A percentile compares a stretch with the other conserved stretches of the same genome.
Conservation (phyloP, 2,113 vertebrate species). For the Suricata suricatta region DNA sequence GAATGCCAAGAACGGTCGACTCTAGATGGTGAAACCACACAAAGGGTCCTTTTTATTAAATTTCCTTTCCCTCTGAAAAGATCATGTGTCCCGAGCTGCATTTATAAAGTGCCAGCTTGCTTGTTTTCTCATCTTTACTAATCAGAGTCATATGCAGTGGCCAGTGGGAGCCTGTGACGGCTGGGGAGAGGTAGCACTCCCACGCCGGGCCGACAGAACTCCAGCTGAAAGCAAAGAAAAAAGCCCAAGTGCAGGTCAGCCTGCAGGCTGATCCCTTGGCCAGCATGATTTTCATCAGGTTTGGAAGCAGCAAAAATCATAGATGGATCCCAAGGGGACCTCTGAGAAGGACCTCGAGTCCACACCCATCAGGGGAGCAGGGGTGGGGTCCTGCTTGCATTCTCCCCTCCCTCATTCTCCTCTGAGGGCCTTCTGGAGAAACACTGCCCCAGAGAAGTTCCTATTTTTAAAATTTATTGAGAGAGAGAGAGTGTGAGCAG, state of each 20-base stretch:
- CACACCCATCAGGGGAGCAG: neutral
- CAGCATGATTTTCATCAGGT: neutral
- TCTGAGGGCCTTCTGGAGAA: fast-evolving
- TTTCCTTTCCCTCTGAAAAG: neutral
- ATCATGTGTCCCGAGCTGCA: neutral
- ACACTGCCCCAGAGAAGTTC: neutral
- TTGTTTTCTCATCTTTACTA: neutral
- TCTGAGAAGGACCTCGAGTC: fast-evolving
- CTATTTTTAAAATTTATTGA: too few species aligned
- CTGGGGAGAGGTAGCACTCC: neutral
- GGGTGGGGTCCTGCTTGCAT: neutral
- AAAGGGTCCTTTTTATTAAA: neutral
- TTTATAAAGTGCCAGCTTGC: neutral
- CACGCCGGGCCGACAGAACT: neutral
- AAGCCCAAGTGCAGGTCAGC: neutral
- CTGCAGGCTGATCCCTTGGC: neutral
- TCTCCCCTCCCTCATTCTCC: neutral
- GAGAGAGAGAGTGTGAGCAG: too few species aligned
- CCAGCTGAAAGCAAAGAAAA: neutral
- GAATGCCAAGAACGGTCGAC: neutral
- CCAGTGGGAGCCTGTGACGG: neutral
- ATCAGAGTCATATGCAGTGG: neutral
- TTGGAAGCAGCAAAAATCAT: neutral
- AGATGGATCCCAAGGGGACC: neutral
- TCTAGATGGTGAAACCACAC: neutral